Base-by-base conservation (phyloP, 2,797 vertebrate genomes). In the Clamator glandarius region DNA sequence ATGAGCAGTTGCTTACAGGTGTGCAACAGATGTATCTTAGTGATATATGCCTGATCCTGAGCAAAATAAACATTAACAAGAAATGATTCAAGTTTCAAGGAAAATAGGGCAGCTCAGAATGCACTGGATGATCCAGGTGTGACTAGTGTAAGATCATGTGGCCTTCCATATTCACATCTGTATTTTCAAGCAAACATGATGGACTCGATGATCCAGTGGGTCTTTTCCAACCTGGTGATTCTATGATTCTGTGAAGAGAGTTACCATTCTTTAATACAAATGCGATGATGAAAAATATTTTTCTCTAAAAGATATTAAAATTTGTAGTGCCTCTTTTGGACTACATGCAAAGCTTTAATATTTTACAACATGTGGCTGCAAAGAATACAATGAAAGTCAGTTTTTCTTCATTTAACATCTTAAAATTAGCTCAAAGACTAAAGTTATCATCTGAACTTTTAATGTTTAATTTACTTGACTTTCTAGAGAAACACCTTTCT, bases 1-100 rank as follows among this genome's bases (percentile, higher is more conserved):
- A 64, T 59, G 82, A 96, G 59, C 61, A 81, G 51, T n/a, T 86
- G 15, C 51, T 59, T 68, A 62, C 29, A 70, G 41, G 79, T 46
- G 50, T 4, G 10, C 25, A 89, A 69, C 6, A 80, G 59, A 69
- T 36, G 69, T 9, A 2, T 67, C 62, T 83, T 26, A 39, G 46
- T 25, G 51, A 48, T 48, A 29, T 69, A 29, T 51, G 11, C 9
- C 25, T 81, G 33, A 73, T 57, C 15, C 11, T 61, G 15, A 74
- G 24, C 24, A 89, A 84, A 91, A 55, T 28, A 63, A n/a, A n/a
- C n/a, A n/a, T n/a, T n/a, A n/a, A 70, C 33, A 78, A 84, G 19
- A 87, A 93, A 68, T 24, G 7, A 11, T 33, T 80, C 15, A 44
- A 62, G n/a, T 46, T 25, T 75, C 77, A 72, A 87, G 36, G 31